phyloP scores from a whole-genome alignment of 2,888 invertebrate species.

The Dynastes tityus region DNA sequence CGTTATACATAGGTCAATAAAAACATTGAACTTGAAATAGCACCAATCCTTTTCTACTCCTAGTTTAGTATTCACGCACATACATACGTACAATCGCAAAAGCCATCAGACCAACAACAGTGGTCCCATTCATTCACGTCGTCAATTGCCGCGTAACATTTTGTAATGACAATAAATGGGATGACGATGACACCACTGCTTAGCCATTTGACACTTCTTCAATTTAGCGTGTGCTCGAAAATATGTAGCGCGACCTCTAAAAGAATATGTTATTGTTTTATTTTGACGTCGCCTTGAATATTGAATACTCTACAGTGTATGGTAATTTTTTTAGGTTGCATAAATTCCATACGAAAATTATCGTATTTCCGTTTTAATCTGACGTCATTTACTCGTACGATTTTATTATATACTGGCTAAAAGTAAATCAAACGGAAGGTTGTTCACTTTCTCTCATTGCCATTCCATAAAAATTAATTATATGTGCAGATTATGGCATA shows the following conservation, averaged over 20 bases:
- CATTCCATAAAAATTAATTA: conserved; percentile 1
- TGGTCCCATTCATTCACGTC: conserved; percentile 13
- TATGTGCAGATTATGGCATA: background rate
- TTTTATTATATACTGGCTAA: too few relatives aligned
- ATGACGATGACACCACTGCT: background rate
- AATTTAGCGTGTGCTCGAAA: background rate
- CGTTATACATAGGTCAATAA: conserved; percentile 18
- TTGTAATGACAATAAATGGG: background rate
- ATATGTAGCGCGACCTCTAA: conserved; percentile 3
- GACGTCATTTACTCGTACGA: too few relatives aligned
- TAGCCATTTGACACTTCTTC: conserved; percentile 15
- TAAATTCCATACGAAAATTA: background rate
- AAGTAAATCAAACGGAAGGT: too few relatives aligned
- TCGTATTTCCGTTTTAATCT: too few relatives aligned
- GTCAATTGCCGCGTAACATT: conserved; percentile 16
- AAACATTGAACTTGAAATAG: conserved; percentile 23
- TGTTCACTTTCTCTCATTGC: background rate
- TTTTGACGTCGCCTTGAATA: conserved; percentile 3
- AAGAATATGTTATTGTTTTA: background rate
- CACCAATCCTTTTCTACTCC: background rate
- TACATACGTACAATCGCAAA: background rate
- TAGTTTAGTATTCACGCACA: background rate
- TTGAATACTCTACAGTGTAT: background rate
- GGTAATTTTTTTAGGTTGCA: background rate
- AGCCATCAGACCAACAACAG: background rate